Percentiles rank a stretch among this genome's conserved stretches.
Conservation (phyloP, 2,797 vertebrate genomes). For the Limnodromus scolopaceus region DNA sequence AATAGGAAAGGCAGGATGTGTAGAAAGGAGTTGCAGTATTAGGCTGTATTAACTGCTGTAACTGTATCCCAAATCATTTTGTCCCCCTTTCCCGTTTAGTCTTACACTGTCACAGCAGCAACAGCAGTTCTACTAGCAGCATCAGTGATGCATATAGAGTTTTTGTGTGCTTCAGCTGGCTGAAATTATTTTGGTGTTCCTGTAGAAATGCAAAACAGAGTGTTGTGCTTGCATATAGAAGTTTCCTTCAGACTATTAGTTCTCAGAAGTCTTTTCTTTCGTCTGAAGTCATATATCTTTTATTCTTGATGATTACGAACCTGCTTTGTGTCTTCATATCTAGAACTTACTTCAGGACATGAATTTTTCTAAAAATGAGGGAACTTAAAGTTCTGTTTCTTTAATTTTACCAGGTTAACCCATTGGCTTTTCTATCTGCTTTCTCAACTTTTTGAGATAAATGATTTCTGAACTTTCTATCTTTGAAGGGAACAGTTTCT, state of each 20-base stretch:
- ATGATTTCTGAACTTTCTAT: neutral
- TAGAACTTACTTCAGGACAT: neutral
- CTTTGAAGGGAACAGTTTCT: neutral
- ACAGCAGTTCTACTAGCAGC: neutral
- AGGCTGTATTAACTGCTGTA: neutral
- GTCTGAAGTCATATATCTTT: neutral
- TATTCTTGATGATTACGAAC: neutral
- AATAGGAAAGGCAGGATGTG: neutral
- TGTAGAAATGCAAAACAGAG: neutral
- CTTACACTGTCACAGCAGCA: neutral
- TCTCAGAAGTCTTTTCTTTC: neutral
- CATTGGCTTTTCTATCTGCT: neutral
- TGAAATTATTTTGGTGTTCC: neutral
- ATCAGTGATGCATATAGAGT: neutral
- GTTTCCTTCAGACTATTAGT: neutral
- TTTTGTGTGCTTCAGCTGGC: neutral
- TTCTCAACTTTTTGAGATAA: neutral
- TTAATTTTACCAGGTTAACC: neutral
- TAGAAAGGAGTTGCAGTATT: neutral
- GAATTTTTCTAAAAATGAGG: neutral
- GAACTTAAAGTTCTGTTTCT: neutral
- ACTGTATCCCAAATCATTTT: neutral
- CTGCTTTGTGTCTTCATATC: neutral
- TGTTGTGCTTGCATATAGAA: neutral
- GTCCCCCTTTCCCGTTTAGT: accelerated